These are phyloP conservation scores for Leucosticte australis DNA, from an alignment of 2,113 vertebrate genomes.

Conservation along the genomic window DNA sequence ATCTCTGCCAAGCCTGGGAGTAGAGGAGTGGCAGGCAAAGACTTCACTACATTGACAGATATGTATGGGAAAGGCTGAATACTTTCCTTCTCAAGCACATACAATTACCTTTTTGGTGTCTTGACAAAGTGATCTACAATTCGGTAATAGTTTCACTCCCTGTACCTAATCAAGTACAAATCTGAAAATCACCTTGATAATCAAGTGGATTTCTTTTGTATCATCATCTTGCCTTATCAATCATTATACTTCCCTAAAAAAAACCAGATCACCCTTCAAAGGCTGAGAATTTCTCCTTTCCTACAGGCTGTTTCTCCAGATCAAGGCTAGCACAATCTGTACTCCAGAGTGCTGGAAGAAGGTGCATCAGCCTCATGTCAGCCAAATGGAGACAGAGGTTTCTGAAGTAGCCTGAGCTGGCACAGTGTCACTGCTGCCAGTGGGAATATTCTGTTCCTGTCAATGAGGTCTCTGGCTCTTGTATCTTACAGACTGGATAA, in stretches of 20 bases:
- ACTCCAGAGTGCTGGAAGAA: not conserved
- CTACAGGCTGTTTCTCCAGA: not conserved
- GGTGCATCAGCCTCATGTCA: not conserved
- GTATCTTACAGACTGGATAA: not conserved
- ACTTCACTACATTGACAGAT: constrained; percentile 15
- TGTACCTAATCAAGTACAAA: not conserved
- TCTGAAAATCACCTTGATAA: not conserved
- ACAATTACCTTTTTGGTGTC: not conserved
- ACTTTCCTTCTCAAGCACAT: constrained; percentile 1
- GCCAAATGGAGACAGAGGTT: not conserved
- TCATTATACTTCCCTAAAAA: not conserved
- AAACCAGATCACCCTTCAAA: not conserved
- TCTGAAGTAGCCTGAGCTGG: not conserved
- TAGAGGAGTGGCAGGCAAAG: constrained; percentile 20
- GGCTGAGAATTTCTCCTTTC: not conserved
- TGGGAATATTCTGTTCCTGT: not conserved
- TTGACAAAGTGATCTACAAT: not conserved
- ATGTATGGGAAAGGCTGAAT: constrained; percentile 17
- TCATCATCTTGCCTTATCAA: not conserved
- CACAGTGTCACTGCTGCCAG: not conserved
- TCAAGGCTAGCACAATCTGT: not conserved
- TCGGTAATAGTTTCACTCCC: not conserved
- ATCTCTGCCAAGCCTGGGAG: constrained; percentile 35
- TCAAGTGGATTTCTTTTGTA: not conserved
- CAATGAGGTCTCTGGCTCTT: not conserved